Evolutionary conservation across 2,888 invertebrate species (phyloP).

Genomic region (Tetramorium bicarinatum): DNA sequence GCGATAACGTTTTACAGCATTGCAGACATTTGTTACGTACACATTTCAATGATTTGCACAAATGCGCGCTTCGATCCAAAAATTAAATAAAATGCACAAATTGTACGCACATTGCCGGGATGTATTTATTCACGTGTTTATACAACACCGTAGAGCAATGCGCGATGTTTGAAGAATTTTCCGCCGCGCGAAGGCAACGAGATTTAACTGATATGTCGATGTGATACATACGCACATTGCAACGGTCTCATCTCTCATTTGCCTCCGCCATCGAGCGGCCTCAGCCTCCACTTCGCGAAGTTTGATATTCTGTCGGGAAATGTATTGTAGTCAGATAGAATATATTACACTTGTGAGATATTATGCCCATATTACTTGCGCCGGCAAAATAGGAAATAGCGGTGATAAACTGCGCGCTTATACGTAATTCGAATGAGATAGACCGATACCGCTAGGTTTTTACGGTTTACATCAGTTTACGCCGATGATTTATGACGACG

Average conservation of each 20-base stretch:
- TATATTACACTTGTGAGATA: constrained; percentile 72
- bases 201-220: constrained; percentile 69
- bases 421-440: constrained; percentile 65
- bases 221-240: constrained; percentile 51
- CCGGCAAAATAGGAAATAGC: constrained; percentile 66
- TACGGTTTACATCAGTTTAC: constrained; percentile 40
- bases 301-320: constrained; percentile 71
- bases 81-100: constrained; percentile 42
- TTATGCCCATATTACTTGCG: constrained; percentile 70
- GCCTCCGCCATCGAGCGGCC: constrained; percentile 11
- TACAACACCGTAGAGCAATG: neutral
- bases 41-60: constrained; percentile 38
- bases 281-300: constrained; percentile 19
- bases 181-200: constrained; percentile 2
- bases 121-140: constrained; percentile 9
- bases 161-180: neutral
- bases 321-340: constrained; percentile 72
- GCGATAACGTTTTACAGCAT: constrained; percentile 45
- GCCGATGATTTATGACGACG: constrained; percentile 60
- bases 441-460: constrained; percentile 60
- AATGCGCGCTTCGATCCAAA: constrained; percentile 18
- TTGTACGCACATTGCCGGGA: neutral
- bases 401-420: constrained; percentile 70
- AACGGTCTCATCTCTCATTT: constrained; percentile 51
- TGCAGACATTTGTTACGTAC: constrained; percentile 34